Conservation (phyloP, 2,888 invertebrate species). For the Dryobotodes eremita region DNA sequence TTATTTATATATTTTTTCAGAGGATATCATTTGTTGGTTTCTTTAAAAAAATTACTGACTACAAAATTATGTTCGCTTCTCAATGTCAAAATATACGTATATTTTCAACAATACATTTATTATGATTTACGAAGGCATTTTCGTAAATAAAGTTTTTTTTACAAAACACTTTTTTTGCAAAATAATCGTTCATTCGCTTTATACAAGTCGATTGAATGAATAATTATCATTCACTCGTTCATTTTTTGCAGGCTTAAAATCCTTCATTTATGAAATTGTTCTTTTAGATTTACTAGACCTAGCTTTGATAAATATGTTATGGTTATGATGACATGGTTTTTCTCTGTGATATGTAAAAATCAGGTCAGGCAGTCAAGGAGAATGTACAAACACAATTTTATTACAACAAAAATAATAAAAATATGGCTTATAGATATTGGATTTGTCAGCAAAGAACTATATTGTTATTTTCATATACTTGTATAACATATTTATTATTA, state of each 20-base stretch:
- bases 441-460: slow-evolving; percentile 8
- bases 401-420: slow-evolving; percentile 6
- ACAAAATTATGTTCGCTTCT: slow-evolving; percentile 81
- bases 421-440: neutral
- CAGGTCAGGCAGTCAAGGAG: slow-evolving; percentile 50
- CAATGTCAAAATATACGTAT: slow-evolving; percentile 68
- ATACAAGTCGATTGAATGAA: slow-evolving; percentile 30
- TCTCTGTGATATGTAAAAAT: slow-evolving; percentile 64
- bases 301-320: slow-evolving; percentile 34
- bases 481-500: slow-evolving; percentile 27
- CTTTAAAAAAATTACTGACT: slow-evolving; percentile 75
- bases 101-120: slow-evolving; percentile 68
- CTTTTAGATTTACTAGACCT: slow-evolving; percentile 4
- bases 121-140: slow-evolving; percentile 71
- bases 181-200: slow-evolving; percentile 28
- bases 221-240: slow-evolving; percentile 33
- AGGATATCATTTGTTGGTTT: slow-evolving; percentile 54
- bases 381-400: slow-evolving; percentile 28
- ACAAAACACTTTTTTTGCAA: slow-evolving; percentile 35
- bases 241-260: slow-evolving; percentile 13
- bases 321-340: slow-evolving; percentile 41
- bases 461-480: slow-evolving; percentile 1
- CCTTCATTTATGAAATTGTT: slow-evolving; percentile 6
- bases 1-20: slow-evolving; percentile 64
- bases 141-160: slow-evolving; percentile 53